phyloP scores from a whole-genome alignment of 1,140 invertebrate genomes.

The Drosophila prosaltans region DNA sequence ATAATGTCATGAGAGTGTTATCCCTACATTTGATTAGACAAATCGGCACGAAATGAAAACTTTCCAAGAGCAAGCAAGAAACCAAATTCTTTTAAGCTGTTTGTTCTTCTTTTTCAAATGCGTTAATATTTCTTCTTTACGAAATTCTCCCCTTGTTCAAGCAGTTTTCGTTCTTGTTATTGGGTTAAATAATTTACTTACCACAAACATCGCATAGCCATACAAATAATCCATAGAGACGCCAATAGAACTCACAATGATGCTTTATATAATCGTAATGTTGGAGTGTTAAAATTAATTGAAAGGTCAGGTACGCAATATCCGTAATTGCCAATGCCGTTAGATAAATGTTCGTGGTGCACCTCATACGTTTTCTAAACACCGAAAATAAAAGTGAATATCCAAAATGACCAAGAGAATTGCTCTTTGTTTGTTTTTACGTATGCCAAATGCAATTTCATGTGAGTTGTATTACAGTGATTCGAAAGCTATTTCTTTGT shows the following conservation, averaged over 20 bases:
- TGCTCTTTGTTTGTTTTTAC: constrained; percentile 30
- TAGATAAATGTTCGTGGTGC: constrained; percentile 90
- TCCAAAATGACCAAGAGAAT: constrained; percentile 39
- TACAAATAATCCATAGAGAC: constrained; percentile 64
- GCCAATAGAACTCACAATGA: constrained; percentile 65
- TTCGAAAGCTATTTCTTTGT: neutral
- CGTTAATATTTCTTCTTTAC: too few relatives aligned
- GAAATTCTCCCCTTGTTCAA: too few relatives aligned
- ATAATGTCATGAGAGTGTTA: too few relatives aligned
- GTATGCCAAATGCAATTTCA: neutral
- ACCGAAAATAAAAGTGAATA: constrained; percentile 19
- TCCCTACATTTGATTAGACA: too few relatives aligned
- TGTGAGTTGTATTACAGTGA: neutral
- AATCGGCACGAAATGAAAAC: too few relatives aligned
- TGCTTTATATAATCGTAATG: constrained; percentile 85
- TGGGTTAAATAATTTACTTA: constrained; percentile 43
- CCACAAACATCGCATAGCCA: constrained; percentile 76
- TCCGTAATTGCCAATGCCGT: constrained; percentile 90
- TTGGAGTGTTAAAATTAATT: constrained; percentile 87
- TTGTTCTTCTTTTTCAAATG: too few relatives aligned
- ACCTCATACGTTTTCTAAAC: constrained; percentile 87
- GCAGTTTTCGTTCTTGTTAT: too few relatives aligned
- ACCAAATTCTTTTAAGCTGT: too few relatives aligned
- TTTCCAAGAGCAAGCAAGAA: too few relatives aligned
- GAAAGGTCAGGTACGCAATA: constrained; percentile 88